Evolutionary conservation across 2,888 invertebrate species (phyloP).

Genomic region (Eristalis tenax): DNA sequence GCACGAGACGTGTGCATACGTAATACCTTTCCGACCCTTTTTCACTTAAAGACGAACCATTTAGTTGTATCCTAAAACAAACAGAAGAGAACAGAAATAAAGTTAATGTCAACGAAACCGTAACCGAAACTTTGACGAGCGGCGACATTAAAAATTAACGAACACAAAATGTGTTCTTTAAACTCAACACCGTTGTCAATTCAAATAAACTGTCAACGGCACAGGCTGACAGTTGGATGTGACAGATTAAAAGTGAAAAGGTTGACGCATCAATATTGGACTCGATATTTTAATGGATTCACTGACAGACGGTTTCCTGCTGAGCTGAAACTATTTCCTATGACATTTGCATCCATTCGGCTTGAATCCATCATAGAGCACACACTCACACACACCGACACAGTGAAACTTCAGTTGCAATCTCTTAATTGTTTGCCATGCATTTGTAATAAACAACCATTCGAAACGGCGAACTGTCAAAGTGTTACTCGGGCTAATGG

Average conservation of each 20-base stretch:
- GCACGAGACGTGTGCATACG: background rate
- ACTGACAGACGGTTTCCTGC: background rate
- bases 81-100: background rate
- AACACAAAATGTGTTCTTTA: conserved; percentile 45
- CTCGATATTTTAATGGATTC: conserved; percentile 46
- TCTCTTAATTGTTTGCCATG: conserved; percentile 68
- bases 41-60: background rate
- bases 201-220: conserved; percentile 64
- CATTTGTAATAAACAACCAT: conserved; percentile 60
- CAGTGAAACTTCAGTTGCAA: conserved; percentile 40
- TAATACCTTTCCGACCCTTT: background rate
- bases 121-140: conserved; percentile 6
- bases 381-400: background rate
- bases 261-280: conserved; percentile 59
- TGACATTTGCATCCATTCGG: conserved; percentile 3
- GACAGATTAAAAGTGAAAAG: conserved; percentile 36
- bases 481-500: conserved; percentile 38
- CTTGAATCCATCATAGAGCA: background rate
- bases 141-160: conserved; percentile 47
- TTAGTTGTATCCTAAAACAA: background rate
- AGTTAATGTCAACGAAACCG: conserved; percentile 17
- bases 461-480: conserved; percentile 60
- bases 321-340: background rate
- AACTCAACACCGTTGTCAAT: conserved; percentile 68
- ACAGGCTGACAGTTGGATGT: conserved; percentile 52